These are phyloP conservation scores for Poecilia gillii DNA, from an alignment of 2,797 vertebrate species.

Conservation along the genomic window DNA sequence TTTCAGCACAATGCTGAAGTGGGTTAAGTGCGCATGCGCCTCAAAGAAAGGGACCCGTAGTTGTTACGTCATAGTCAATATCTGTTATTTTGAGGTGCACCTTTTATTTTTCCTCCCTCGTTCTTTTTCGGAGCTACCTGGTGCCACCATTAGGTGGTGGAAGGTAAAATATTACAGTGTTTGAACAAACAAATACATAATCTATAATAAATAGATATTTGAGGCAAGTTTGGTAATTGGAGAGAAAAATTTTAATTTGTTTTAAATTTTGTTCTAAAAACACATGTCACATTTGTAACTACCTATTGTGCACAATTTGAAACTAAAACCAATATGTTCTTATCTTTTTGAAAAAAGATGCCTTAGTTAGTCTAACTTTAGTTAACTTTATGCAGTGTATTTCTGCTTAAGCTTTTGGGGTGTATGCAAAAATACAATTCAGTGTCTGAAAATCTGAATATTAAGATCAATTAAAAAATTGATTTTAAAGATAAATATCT, in stretches of 20 bases:
- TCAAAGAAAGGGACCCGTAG: rapidly evolving
- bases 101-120: not conserved
- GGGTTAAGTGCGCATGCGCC: slow-evolving; percentile 33
- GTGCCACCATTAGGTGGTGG: slow-evolving; percentile 45
- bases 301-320: not conserved
- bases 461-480: not conserved
- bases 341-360: not conserved
- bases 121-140: slow-evolving; percentile 22
- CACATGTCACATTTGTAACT: not conserved
- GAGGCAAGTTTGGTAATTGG: not conserved
- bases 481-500: not conserved
- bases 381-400: not conserved
- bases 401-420: not conserved
- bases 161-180: not conserved
- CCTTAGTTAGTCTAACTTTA: not conserved
- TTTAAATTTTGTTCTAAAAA: not conserved
- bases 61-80: rapidly evolving
- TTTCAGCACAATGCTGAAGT: too few species aligned
- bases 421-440: not conserved
- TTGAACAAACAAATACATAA: not conserved
- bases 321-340: not conserved
- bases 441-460: not conserved
- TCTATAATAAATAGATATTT: not conserved
- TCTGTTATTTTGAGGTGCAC: slow-evolving; percentile 8
- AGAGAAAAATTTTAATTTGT: not conserved